Base-by-base conservation (phyloP, 2,113 vertebrate species). In the Heteronetta atricapilla region DNA sequence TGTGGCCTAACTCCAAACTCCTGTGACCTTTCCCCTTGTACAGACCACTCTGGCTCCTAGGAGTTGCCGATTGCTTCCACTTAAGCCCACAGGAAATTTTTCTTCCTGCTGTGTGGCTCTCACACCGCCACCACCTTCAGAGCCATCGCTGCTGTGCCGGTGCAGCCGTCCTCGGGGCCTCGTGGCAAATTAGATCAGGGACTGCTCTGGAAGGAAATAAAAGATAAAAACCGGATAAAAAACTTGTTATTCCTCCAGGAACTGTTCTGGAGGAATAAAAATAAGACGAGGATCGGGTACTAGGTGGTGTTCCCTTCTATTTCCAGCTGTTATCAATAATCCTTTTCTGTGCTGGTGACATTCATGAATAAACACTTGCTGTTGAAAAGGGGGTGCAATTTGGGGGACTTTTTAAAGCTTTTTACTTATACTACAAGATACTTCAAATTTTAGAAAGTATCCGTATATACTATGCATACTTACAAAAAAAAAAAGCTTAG, bases 161-260 rank as follows among this genome's bases (percentile, higher is more conserved):
- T 40, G 25, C 79, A 72, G 75, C 79, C 85, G 23, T 34, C 53
- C 25, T 62, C 1, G 2, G 36, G 60, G 76, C 67, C 25, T 55
- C 1, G 3, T 42, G 64, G 80, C 67, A 52, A 1, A 0, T 60
- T 46, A 44, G 21, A 25, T 22, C 13, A 18, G 77, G 60, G 66
- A 33, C 28, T 75, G 40, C 44, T 36, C 70, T 82, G 60, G 29
- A 62, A 79, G 66, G 48, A 91, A 55, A 81, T 10, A 79, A 84
- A 38, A 10, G 38, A 38, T 38, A 38, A 38, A 38, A 38, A 78
- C 19, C 48, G 58, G 31, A n/a, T 21, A 11, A 66, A 74, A 74
- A 58, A 44, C 46, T 25, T 59, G 36, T 2, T 3, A 10, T 26
- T 75, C 13, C 8, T 76, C 26, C 8, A 29, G 26, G 36, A 64